Evolutionary conservation across 2,797 vertebrate genomes (phyloP), one percentile per base, ranked within the genome.

Genomic region (Sebastes jordani): DNA sequence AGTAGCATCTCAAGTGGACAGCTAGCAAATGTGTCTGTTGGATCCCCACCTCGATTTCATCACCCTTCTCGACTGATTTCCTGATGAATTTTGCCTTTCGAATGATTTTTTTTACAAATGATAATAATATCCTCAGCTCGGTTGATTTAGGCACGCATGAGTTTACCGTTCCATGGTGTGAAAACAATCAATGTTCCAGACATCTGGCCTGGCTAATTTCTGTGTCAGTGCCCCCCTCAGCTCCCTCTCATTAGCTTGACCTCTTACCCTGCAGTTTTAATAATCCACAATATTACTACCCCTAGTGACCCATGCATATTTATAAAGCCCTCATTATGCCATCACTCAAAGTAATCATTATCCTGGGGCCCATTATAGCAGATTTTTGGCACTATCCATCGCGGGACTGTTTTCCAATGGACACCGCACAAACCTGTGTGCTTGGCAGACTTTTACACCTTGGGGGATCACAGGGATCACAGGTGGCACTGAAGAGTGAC

Each of bases 271-370:
- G 68, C 88, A 84, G 84, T 92, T 92, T 93, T 92, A 95, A 95
- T 94, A 94, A 95, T 92, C 88, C 90, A 88, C 87, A 90, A 89
- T 89, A 93, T 90, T 78, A 87, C 89, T 85, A 87, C 87, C 92
- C 90, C 92, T 71, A 25, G 90, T 91, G 94, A 93, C 92, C 91
- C 83, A 89, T 94, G 91, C 92, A 95, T 95, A 95, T 95, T 95
- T 95, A 95, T 95, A 86, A 91, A 90, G 82, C 61, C 81, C 90
- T 95, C 93, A 95, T 95, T 95, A 95, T 94, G 90, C 92, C 92
- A 95, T 95, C 93, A 93, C 86, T 95, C 91, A 94, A 90, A 89
- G 91, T 93, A 90, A 95, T 94, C 91, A 94, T 95, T 90, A 94
- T 94, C 93, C 59, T 77, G 93, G 91, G 95, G 91, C 92, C 93